phyloP scores from a whole-genome alignment of 2,888 invertebrate genomes.

The Copidosoma aretas region DNA sequence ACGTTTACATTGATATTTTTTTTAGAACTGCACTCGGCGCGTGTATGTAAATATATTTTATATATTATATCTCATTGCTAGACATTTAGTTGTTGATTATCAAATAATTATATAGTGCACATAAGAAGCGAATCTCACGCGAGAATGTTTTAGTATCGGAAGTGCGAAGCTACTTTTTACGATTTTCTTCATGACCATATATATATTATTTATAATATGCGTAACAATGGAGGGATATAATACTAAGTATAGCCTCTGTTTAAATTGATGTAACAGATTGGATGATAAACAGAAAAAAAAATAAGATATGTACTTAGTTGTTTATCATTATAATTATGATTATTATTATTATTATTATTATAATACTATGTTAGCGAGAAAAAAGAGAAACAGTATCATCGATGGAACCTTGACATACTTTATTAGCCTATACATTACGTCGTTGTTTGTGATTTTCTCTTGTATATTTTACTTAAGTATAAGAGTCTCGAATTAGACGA shows the following conservation, averaged over 20 bases:
- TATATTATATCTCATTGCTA: slow-evolving; percentile 23
- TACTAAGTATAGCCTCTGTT: not conserved
- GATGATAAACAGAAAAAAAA: slow-evolving; percentile 8
- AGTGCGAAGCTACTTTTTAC: slow-evolving; percentile 22
- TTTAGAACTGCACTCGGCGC: slow-evolving; percentile 14
- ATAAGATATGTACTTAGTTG: slow-evolving; percentile 34
- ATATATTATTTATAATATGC: not conserved
- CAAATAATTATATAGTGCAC: slow-evolving; percentile 4
- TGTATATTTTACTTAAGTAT: slow-evolving; percentile 7
- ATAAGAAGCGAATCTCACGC: slow-evolving; percentile 20
- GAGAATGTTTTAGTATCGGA: slow-evolving; percentile 27
- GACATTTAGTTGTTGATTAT: slow-evolving; percentile 32
- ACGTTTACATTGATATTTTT: slow-evolving; percentile 14
- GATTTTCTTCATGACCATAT: slow-evolving; percentile 26
- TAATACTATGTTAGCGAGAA: slow-evolving; percentile 1
- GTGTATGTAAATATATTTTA: slow-evolving; percentile 38
- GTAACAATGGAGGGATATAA: not conserved
- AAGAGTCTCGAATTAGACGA: not conserved
- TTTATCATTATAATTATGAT: slow-evolving; percentile 28
- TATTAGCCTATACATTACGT: too few species aligned
- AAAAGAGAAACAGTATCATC: slow-evolving; percentile 23
- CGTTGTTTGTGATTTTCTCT: slow-evolving; percentile 19
- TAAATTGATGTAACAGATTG: not conserved
- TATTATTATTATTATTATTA: slow-evolving; percentile 15
- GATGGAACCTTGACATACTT: slow-evolving; percentile 30